These are phyloP conservation scores for Toxostoma redivivum DNA, from an alignment of 2,113 vertebrate species.

Conservation along the genomic window DNA sequence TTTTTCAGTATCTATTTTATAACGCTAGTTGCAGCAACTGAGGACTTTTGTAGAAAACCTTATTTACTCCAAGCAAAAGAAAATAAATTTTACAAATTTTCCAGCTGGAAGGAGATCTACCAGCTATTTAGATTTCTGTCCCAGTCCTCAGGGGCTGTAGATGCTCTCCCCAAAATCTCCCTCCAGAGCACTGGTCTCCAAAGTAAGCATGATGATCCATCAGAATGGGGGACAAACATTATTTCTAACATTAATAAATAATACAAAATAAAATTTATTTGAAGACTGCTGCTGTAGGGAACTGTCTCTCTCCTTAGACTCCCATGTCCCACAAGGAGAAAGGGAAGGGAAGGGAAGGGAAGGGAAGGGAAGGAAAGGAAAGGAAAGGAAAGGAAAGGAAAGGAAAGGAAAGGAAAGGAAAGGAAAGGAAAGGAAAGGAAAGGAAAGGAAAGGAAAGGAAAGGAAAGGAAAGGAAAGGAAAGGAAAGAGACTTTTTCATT, in stretches of 20 bases:
- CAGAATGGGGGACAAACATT: background rate
- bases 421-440: too few relatives aligned
- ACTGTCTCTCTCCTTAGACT: background rate
- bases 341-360: too few relatives aligned
- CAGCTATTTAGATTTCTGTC: background rate
- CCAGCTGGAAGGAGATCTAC: background rate
- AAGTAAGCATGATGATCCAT: background rate
- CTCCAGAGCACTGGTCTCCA: background rate
- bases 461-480: too few relatives aligned
- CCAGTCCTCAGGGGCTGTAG: accelerated
- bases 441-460: too few relatives aligned
- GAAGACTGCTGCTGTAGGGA: background rate
- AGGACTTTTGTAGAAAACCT: background rate
- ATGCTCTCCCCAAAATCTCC: background rate
- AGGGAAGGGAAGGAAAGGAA: too few relatives aligned
- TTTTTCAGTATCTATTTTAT: background rate
- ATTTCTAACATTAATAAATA: background rate
- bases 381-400: too few relatives aligned
- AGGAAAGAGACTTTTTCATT: background rate
- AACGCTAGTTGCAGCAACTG: background rate
- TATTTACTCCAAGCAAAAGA: background rate
- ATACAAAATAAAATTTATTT: background rate
- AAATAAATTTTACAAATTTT: background rate
- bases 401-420: too few relatives aligned
- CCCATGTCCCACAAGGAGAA: background rate